A percentile compares a stretch with the other conserved stretches of the same genome.
phyloP scores from a whole-genome alignment of 1,140 invertebrate species.

The Drosophila pallidifrons region DNA sequence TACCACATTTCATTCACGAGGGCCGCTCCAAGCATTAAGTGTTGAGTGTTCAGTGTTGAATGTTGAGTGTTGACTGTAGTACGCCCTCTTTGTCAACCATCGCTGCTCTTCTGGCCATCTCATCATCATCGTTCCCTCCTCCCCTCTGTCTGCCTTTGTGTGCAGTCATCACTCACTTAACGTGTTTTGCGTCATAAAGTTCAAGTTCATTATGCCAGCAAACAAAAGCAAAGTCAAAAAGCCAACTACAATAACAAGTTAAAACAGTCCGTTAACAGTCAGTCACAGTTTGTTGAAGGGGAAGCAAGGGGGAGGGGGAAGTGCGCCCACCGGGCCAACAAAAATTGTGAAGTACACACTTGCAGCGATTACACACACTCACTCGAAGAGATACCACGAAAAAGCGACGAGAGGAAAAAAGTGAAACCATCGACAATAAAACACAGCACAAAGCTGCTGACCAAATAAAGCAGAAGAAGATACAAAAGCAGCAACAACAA shows the following conservation, averaged over 20 bases:
- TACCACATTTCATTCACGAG: conserved; percentile 15
- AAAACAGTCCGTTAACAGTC: conserved; percentile 54
- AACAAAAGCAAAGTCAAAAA: conserved; percentile 14
- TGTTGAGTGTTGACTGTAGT: conserved; percentile 39
- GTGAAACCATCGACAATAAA: conserved; percentile 46
- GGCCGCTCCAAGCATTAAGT: conserved; percentile 41
- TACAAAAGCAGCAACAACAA: conserved; percentile 19
- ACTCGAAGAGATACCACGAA: conserved; percentile 17
- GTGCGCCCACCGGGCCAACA: conserved; percentile 46
- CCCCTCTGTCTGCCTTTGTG: neutral
- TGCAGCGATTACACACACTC: conserved; percentile 72
- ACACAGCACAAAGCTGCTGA: conserved; percentile 26
- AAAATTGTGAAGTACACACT: conserved; percentile 67
- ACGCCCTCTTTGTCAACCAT: neutral
- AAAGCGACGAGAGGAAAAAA: conserved; percentile 28
- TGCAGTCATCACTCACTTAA: conserved; percentile 67
- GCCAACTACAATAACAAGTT: conserved; percentile 41
- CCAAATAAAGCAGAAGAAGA: conserved; percentile 34
- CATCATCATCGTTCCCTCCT: neutral
- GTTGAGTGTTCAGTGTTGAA: conserved; percentile 22
- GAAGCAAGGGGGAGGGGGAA: neutral
- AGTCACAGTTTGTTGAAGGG: conserved; percentile 2
- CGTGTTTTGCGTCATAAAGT: conserved; percentile 80
- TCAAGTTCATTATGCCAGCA: conserved; percentile 76
- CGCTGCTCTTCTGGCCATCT: too few relatives aligned